Percentiles rank a stretch among this genome's conserved stretches.
Conservation (phyloP, 2,888 invertebrate species). For the Rhorus exstirpatorius region DNA sequence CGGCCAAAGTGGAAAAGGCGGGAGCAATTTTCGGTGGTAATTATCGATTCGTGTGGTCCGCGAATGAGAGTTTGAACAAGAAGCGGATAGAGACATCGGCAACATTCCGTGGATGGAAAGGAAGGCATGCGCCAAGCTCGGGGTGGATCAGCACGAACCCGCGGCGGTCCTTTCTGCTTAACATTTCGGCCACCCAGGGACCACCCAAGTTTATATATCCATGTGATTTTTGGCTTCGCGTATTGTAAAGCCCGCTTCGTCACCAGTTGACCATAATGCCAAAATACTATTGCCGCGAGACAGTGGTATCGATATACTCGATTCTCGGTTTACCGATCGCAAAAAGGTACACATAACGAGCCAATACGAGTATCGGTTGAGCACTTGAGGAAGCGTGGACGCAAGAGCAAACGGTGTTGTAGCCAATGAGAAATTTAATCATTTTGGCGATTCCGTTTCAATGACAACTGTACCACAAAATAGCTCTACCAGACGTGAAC, state of each 20-base stretch:
- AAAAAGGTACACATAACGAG: constrained; percentile 44
- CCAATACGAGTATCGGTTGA: constrained; percentile 29
- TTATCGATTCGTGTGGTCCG: constrained; percentile 86
- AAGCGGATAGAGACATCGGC: constrained; percentile 86
- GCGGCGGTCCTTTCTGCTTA: constrained; percentile 78
- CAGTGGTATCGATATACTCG: constrained; percentile 52
- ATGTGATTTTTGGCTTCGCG: constrained; percentile 48
- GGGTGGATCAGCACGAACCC: constrained; percentile 51
- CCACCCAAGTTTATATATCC: constrained; percentile 80
- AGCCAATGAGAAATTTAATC: constrained; percentile 15
- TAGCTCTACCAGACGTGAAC: too few species aligned
- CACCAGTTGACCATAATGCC: constrained; percentile 30
- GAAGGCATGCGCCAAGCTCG: constrained; percentile 80
- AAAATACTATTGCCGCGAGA: constrained; percentile 52
- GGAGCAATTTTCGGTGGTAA: constrained; percentile 84
- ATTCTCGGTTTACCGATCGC: constrained; percentile 55
- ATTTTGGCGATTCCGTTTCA: constrained; percentile 20
- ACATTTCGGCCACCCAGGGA: constrained; percentile 80
- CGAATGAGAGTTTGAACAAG: constrained; percentile 79
- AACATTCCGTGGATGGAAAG: constrained; percentile 81
- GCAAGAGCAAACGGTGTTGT: constrained; percentile 4
- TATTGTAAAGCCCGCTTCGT: constrained; percentile 21
- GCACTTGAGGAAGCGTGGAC: constrained; percentile 28
- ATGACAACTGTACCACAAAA: too few species aligned
- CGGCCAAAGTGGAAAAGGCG: constrained; percentile 82